Conservation (phyloP, 2,888 invertebrate species). For the Trimorus sp. region DNA sequence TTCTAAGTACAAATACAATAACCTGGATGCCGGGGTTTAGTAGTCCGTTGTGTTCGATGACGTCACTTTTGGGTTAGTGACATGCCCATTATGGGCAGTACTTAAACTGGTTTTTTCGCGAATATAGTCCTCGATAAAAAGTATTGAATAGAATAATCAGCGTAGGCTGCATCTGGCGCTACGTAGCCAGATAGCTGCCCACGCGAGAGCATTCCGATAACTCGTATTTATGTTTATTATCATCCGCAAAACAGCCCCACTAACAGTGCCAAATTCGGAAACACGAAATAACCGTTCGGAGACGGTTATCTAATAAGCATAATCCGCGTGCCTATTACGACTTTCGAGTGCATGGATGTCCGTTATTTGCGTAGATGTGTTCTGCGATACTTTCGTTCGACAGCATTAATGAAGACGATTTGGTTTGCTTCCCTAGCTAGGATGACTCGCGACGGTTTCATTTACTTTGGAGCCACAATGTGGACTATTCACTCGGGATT, state of each 20-base stretch:
- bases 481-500: no score
- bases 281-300: constrained; percentile 45
- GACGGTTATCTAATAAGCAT: constrained; percentile 49
- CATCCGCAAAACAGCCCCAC: constrained; percentile 48
- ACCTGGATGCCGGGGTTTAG: background rate
- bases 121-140: constrained; percentile 53
- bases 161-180: constrained; percentile 55
- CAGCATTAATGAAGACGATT: background rate
- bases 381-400: background rate
- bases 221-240: constrained; percentile 47
- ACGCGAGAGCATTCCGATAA: constrained; percentile 58
- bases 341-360: constrained; percentile 30
- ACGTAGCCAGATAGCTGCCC: constrained; percentile 33
- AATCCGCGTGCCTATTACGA: constrained; percentile 41
- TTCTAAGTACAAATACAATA: constrained; percentile 33
- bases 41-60: constrained; percentile 29
- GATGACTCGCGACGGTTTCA: no score
- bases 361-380: constrained; percentile 23
- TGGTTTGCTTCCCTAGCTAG: no score
- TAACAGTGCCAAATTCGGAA: constrained; percentile 65
- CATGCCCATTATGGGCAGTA: constrained; percentile 59
- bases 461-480: no score
- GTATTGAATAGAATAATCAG: constrained; percentile 59
- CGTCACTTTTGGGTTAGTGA: constrained; percentile 56
- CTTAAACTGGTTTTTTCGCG: constrained; percentile 54